Evolutionary conservation across 2,113 vertebrate genomes (phyloP).

Genomic region (Sus scrofa): DNA sequence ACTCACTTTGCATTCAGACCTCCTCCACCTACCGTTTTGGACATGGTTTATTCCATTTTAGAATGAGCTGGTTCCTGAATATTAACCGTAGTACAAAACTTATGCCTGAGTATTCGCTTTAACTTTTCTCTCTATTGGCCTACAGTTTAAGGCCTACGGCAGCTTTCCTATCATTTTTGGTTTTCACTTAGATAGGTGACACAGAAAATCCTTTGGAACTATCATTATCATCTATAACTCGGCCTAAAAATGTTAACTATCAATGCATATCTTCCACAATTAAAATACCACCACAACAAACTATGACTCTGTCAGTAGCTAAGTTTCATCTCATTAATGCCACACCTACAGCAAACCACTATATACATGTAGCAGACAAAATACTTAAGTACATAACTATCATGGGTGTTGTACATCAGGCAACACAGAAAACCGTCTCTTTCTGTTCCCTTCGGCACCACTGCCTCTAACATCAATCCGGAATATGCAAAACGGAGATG

Average conservation of each 20-base stretch:
- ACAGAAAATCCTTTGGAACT: slow-evolving; percentile 78
- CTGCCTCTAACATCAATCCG: slow-evolving; percentile 72
- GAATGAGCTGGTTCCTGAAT: not conserved
- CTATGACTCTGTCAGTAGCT: slow-evolving; percentile 70
- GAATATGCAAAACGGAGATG: slow-evolving; percentile 71
- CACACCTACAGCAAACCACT: slow-evolving; percentile 73
- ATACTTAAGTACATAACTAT: slow-evolving; percentile 68
- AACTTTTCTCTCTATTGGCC: not conserved
- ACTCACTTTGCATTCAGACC: not conserved
- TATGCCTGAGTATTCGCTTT: not conserved
- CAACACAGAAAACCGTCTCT: slow-evolving; percentile 75
- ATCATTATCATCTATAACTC: slow-evolving; percentile 72
- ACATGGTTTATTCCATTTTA: not conserved
- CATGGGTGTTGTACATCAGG: slow-evolving; percentile 70
- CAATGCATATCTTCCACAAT: slow-evolving; percentile 79
- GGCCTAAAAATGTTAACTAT: slow-evolving; percentile 72
- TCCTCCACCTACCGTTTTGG: not conserved
- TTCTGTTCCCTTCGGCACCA: slow-evolving; percentile 38
- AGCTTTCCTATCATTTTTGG: slow-evolving; percentile 77
- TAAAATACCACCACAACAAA: slow-evolving; percentile 66
- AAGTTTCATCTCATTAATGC: slow-evolving; percentile 69
- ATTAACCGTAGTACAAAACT: not conserved
- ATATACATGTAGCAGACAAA: slow-evolving; percentile 77
- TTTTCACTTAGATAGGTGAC: slow-evolving; percentile 75
- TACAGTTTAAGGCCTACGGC: slow-evolving; percentile 52